Base-by-base conservation (phyloP, 1,140 invertebrate species). In the Chionoecetes opilio region DNA sequence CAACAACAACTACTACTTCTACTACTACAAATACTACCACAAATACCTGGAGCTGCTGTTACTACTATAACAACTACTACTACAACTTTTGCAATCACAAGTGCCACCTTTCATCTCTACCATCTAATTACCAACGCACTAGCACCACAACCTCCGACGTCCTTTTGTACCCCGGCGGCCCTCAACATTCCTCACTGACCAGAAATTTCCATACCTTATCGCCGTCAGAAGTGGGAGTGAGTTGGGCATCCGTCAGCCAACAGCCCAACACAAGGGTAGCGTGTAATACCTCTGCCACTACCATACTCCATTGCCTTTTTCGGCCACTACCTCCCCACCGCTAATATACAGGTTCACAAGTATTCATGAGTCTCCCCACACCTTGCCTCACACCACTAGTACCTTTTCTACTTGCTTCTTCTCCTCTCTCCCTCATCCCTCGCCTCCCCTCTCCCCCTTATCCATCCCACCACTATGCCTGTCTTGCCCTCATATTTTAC, bases 201-300 rank as follows among this genome's bases (percentile, higher is more conserved):
- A 9, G n/a, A n/a, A 21, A 53, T 91, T 91, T 26, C 89, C 89
- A 53, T 91, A 82, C 32, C n/a, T 91, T 91, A 91, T 91, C 46
- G 89, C n/a, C 29, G 9, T 63, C 41, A 75, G 46, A 91, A 91
- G 89, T 91, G 46, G 46, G 89, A 91, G 89, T 91, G 89, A 91
- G 41, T 26, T 26, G 88, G 88, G 35, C 37, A 90, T 90, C n/a
- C 21, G n/a, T 29, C 46, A 75, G 89, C 17, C 31, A 91, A 53
- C 0, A 91, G 89, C 46, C 21, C 46, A 91, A 91, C 89, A 91
- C 46, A 63, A 32, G 46, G 26, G 41, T 29, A 14, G 88, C n/a
- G 63, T 91, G 89, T 75, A 75, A 91, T 75, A 75, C 31, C 89
- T 32, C 89, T 31, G 41, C 29, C 89, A 63, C 29, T 41, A 38